Base-by-base conservation (phyloP, 2,888 invertebrate species). In the Hirtodrosophila cameraria region DNA sequence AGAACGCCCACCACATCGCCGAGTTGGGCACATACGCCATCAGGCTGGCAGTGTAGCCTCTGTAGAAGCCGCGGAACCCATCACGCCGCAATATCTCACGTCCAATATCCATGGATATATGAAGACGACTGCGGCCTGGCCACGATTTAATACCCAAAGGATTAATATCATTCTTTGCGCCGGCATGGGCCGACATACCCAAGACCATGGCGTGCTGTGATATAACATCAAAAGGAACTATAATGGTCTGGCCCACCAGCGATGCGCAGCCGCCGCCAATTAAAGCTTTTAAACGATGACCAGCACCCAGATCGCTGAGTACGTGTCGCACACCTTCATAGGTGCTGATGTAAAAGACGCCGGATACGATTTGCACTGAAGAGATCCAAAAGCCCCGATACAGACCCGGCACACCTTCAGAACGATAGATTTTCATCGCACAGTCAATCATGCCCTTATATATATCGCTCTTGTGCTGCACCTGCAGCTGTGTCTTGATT, bases 1-100 rank as follows among this genome's bases (percentile, higher is more conserved):
- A 99, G 82, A 98, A 95, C 13, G 94, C 95, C 99, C 99, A 99
- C 98, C 99, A 99, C 38, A 98, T 93, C n/a, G 98, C 98, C 12
- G 97, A 97, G 91, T 97, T 98, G 9, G 99, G 98, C 38, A 98
- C 98, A 90, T 97, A 99, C 0, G 97, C 96, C 75, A 96, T 95
- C 8, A 99, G 91, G 20, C 98, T 98, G 0, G 98, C 97, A 18
- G 95, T 92, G 89, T 98, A 99, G 0, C 99, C 99, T 58, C 98
- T 92, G 90, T 99, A 99, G 91, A 97, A 99, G 0, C 99, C 99
- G 55, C 92, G 89, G 2, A 96, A 89, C 0, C 99, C 98, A 90
- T 98, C 97, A 59, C 93, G 92, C 46, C 92, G 92, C 90, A 97
- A 95, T 74, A 99, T 96, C 53, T 95, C 94, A 49, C 91, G 92